phyloP scores from a whole-genome alignment of 2,888 invertebrate genomes.

The Pardosa pseudoannulata region DNA sequence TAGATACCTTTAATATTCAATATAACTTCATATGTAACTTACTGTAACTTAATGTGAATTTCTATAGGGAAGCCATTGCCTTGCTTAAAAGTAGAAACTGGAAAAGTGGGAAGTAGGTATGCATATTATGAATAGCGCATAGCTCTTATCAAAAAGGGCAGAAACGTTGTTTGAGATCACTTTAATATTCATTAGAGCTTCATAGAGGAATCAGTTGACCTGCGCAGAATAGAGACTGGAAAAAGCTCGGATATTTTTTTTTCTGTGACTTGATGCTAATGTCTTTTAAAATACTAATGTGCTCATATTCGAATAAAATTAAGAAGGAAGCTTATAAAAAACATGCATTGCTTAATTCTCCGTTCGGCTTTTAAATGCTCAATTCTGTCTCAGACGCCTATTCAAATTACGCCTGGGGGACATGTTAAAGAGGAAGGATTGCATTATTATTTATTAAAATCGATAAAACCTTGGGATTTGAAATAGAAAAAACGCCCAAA shows the following conservation, averaged over 20 bases:
- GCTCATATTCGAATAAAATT: conserved; percentile 1
- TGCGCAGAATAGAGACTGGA: neutral
- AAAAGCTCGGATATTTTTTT: neutral
- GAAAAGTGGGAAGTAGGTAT: too few species aligned
- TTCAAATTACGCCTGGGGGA: conserved; percentile 9
- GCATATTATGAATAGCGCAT: too few species aligned
- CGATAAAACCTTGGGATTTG: conserved; percentile 40
- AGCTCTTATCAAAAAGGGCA: too few species aligned
- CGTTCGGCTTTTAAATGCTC: neutral
- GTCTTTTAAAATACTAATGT: conserved; percentile 1
- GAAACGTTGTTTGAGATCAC: neutral
- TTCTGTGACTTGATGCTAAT: neutral
- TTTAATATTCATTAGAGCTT: neutral
- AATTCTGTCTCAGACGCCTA: neutral
- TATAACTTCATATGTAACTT: too few species aligned
- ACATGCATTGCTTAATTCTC: neutral
- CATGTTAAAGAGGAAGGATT: conserved; percentile 23
- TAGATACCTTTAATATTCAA: too few species aligned
- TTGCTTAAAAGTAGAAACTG: too few species aligned
- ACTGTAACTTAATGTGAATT: too few species aligned
- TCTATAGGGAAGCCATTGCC: too few species aligned
- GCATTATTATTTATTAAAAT: conserved; percentile 37
- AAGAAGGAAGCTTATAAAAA: neutral
- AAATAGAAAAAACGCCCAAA: conserved; percentile 21
- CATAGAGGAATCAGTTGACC: neutral